phyloP scores from a whole-genome alignment of 1,140 invertebrate genomes.

The Bicyclus anynana region DNA sequence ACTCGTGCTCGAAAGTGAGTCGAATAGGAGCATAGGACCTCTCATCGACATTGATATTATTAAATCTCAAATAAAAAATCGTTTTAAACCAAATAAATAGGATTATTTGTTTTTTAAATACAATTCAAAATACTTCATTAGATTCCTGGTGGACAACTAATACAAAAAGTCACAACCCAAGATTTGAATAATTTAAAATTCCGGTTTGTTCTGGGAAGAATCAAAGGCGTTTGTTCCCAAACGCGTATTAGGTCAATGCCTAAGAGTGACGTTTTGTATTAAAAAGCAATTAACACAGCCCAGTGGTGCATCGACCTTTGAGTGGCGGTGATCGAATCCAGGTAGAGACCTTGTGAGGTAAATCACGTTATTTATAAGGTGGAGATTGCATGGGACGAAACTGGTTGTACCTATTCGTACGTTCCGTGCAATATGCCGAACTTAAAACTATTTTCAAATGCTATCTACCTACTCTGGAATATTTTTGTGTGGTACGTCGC shows the following conservation, averaged over 20 bases:
- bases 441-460: too few relatives aligned
- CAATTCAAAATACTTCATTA: too few relatives aligned
- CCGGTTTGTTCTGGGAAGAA: background rate
- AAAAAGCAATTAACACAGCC: background rate
- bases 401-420: background rate
- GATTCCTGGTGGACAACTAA: background rate
- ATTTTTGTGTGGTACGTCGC: too few relatives aligned
- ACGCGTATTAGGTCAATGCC: background rate
- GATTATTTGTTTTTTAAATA: too few relatives aligned
- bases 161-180: background rate
- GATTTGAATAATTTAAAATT: background rate
- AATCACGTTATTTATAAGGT: background rate
- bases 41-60: too few relatives aligned
- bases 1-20: too few relatives aligned
- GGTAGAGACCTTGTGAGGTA: background rate
- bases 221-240: background rate
- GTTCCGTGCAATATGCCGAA: background rate
- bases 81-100: too few relatives aligned
- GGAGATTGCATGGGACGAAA: background rate
- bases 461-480: too few relatives aligned
- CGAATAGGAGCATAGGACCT: too few relatives aligned
- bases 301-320: background rate
- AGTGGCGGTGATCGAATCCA: background rate
- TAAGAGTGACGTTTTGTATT: background rate
- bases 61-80: too few relatives aligned